Base-by-base conservation (phyloP, 2,797 vertebrate species). In the Melopsittacus undulatus region DNA sequence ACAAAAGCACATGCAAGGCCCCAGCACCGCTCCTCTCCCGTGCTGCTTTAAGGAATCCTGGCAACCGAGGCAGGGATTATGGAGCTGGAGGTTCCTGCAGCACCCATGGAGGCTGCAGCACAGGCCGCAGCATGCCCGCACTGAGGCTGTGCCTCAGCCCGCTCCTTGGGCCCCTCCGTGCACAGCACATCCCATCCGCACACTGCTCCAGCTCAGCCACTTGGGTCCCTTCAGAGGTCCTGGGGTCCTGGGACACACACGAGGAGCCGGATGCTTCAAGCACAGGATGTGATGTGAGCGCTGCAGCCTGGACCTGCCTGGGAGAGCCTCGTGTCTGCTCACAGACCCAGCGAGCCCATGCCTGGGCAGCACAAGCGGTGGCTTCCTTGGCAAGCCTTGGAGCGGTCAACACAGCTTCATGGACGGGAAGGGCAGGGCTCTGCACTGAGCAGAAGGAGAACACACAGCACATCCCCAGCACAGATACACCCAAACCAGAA, bases 401-500 rank as follows among this genome's bases (percentile, higher is more conserved):
- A 30, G 64, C 0, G 3, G 54, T 51, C 0, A 0, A 7, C 20
- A 5, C 0, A 0, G 36, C 62, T 46, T 26, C 32, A 4, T 0
- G 3, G 12, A 19, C 0, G 1, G 51, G 16, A 48, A 70, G 30
- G 38, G 40, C 74, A 32, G 21, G 23, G 0, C 54, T 46, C 73
- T 10, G 30, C 34, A 11, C 26, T 1, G 38, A 32, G 61, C 52
- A 49, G 32, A 40, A 29, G 24, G 26, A 48, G 69, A 54, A 30
- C 1, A n/a, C 0, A 1, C 3, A 11, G 51, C 57, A 42, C 34
- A 17, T 54, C 17, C 57, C 67, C 7, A 62, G 46, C 51, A 45
- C 42, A 63, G 32, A 27, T 38, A 59, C 7, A 13, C 19, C 67
- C n/a, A 11, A 54, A 38, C 73, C 11, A 61, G 10, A 63, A 19